These are phyloP conservation scores for Coelopa pilipes DNA, from an alignment of 2,888 invertebrate species.

Conservation along the genomic window DNA sequence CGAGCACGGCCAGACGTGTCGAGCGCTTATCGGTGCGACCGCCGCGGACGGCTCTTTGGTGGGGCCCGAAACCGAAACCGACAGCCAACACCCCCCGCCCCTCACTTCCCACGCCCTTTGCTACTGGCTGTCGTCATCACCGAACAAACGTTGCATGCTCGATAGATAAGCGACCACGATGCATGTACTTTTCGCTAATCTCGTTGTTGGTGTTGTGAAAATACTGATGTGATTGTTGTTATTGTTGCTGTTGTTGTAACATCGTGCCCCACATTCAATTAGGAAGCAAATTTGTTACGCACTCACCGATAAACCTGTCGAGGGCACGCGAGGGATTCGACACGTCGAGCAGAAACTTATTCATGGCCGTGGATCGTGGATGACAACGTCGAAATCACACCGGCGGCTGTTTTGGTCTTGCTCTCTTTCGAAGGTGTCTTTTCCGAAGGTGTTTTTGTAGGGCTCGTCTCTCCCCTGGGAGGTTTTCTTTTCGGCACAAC, in stretches of 20 bases:
- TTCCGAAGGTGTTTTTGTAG: too few species aligned
- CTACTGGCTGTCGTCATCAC: not conserved
- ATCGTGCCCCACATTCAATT: constrained; percentile 4
- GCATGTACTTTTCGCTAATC: not conserved
- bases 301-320: constrained; percentile 44
- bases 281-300: not conserved
- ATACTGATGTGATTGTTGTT: not conserved
- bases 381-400: too few species aligned
- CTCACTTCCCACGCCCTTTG: too few species aligned
- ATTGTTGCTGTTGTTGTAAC: not conserved
- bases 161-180: not conserved
- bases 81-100: too few species aligned
- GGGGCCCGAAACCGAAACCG: too few species aligned
- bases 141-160: not conserved
- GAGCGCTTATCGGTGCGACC: too few species aligned
- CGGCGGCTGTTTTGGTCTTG: too few species aligned
- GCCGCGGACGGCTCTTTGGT: too few species aligned
- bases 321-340: constrained; percentile 41
- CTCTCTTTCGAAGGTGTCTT: too few species aligned
- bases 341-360: constrained; percentile 40
- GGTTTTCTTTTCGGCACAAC: too few species aligned
- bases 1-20: too few species aligned
- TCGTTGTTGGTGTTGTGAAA: not conserved
- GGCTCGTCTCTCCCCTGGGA: too few species aligned
- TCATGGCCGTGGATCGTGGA: constrained; percentile 28